phyloP scores from a whole-genome alignment of 2,797 vertebrate genomes.

The Bovichtus variegatus region DNA sequence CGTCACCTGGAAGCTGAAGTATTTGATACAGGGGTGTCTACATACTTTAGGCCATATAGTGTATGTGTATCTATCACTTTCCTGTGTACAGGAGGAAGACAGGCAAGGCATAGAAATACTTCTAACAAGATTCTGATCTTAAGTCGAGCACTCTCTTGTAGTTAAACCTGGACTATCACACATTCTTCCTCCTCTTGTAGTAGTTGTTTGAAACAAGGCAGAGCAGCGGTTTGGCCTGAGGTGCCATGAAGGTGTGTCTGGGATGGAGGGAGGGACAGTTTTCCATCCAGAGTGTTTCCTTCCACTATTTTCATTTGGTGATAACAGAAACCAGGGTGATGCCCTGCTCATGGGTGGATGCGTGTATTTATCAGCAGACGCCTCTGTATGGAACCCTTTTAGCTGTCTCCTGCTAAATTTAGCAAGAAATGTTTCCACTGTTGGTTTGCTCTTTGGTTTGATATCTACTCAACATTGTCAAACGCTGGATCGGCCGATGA shows the following conservation, averaged over 20 bases:
- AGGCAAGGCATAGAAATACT: constrained; percentile 28
- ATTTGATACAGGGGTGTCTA: not conserved
- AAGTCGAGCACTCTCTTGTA: constrained; percentile 33
- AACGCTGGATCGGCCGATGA: constrained; percentile 1
- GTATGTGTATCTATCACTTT: not conserved
- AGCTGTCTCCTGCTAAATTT: constrained; percentile 54
- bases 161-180: constrained; percentile 22
- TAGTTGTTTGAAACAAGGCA: constrained; percentile 41
- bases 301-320: constrained; percentile 73
- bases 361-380: constrained; percentile 56
- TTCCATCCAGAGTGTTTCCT: constrained; percentile 78
- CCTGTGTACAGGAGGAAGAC: constrained; percentile 55
- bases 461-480: constrained; percentile 12
- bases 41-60: not conserved
- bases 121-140: constrained; percentile 29
- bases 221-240: constrained; percentile 24
- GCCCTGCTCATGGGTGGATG: constrained; percentile 58
- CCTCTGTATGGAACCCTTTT: constrained; percentile 33
- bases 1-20: not conserved
- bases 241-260: constrained; percentile 53
- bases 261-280: constrained; percentile 70
- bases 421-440: constrained; percentile 47
- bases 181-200: constrained; percentile 29
- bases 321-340: constrained; percentile 71
- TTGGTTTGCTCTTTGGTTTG: constrained; percentile 23